phyloP scores from a whole-genome alignment of 2,113 vertebrate species.

The Cyprinodon brontotheroides region DNA sequence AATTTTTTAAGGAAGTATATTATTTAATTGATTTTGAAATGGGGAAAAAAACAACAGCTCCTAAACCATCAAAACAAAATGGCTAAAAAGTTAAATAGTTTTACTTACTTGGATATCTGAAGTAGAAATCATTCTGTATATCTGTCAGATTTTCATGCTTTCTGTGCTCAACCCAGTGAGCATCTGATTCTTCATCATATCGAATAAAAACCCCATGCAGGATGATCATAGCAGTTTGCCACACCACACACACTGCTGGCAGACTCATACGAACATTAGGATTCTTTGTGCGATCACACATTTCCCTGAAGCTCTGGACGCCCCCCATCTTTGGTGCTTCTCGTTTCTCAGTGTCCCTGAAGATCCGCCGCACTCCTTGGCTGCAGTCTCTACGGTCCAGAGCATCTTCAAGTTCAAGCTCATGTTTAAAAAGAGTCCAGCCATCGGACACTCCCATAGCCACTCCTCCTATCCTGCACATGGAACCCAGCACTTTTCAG shows the following conservation, averaged over 20 bases:
- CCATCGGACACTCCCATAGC: constrained; percentile 50
- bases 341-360: neutral
- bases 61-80: too few relatives aligned
- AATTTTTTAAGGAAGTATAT: neutral
- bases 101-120: constrained; percentile 96
- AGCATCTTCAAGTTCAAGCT: constrained; percentile 29
- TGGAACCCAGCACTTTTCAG: neutral
- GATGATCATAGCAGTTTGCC: constrained; percentile 89
- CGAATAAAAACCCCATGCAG: constrained; percentile 92
- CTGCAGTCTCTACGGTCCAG: neutral
- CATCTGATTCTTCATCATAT: constrained; percentile 79
- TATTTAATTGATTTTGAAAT: too few relatives aligned
- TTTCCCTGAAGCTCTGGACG: constrained; percentile 62
- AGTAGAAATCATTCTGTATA: constrained; percentile 94
- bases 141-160: constrained; percentile 75
- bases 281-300: constrained; percentile 79
- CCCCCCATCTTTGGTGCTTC: constrained; percentile 67
- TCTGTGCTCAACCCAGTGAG: constrained; percentile 79
- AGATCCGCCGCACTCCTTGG: neutral
- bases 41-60: too few relatives aligned
- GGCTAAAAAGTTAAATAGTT: neutral
- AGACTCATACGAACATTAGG: constrained; percentile 86
- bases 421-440: neutral
- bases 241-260: constrained; percentile 85
- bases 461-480: constrained; percentile 29